Evolutionary conservation across 2,797 vertebrate species (phyloP), one percentile per base, ranked within the genome.

Genomic region (Pagetopsis macropterus): DNA sequence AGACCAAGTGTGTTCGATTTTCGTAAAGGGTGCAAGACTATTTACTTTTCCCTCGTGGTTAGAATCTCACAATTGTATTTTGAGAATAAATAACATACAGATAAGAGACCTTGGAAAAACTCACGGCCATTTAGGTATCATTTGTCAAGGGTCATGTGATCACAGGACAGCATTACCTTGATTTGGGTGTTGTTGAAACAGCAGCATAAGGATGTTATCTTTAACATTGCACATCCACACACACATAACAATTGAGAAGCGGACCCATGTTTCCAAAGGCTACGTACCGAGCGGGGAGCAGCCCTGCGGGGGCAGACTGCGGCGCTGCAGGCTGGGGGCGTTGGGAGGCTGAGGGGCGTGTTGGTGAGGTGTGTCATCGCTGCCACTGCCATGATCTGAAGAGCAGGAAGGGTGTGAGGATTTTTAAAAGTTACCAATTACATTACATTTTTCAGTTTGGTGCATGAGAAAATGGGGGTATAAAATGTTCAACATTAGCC

Each of bases 261-360:
- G 2, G 16, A 41, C 1, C 1, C 8, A 23, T 13, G 46, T 56
- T 51, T 67, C 14, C 10, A 0, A 10, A 2, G 19, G 12, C 8
- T 58, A 79, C 94, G 90, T 91, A 98, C 97, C 94, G 37, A 94
- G 15, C 0, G 96, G 94, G 62, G 94, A 91, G 67, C 93, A 73
- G 73, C 93, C 95, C 12, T 96, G 94, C 0, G 95, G 94, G 0
- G 96, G 96, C 78, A 97, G 88, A 77, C 94, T 94, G 87, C 93
- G 95, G 65, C 95, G 95, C 21, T 95, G 91, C 14, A 94, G 85
- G 0, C 85, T 85, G 16, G 88, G 88, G 51, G 82, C 91, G 72
- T 92, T 93, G 2, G 94, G 84, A 13, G 88, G 89, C 9, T 93
- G 94, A 0, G 84, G 33, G 66, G 87, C 61, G 87, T 93, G 95